Conservation (phyloP, 2,888 invertebrate species). For the Cyaniris semiargus region DNA sequence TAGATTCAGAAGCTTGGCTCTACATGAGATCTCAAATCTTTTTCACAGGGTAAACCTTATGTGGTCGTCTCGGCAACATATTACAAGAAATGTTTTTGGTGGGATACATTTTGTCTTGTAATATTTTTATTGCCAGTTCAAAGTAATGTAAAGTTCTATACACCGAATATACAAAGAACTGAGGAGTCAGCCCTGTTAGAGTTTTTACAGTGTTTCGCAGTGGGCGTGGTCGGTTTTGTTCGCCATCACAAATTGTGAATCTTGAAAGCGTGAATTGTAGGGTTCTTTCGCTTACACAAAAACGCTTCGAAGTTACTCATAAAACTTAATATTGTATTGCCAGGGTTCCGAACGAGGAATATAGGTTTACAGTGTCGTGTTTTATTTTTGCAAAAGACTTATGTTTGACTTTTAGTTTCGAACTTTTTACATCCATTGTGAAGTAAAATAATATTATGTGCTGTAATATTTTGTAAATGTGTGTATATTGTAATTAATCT, state of each 20-base stretch:
- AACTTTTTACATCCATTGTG: not conserved
- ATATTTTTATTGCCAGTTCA: not conserved
- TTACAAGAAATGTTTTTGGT: no score
- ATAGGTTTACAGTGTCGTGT: not conserved
- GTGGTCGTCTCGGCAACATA: no score
- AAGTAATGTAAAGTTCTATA: not conserved
- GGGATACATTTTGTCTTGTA: no score
- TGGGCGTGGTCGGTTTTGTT: constrained; percentile 45
- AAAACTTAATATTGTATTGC: not conserved
- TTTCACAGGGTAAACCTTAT: no score
- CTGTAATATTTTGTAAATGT: no score
- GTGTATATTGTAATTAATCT: no score
- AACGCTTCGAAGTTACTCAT: not conserved
- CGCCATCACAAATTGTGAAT: constrained; percentile 48
- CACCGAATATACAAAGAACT: not conserved
- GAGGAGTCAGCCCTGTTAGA: constrained; percentile 30
- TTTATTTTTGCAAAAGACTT: not conserved
- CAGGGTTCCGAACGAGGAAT: not conserved
- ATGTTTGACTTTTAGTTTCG: not conserved
- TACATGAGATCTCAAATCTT: no score
- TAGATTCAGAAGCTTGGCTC: no score
- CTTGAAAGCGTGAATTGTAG: constrained; percentile 45
- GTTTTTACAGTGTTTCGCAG: constrained; percentile 35
- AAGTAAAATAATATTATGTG: no score
- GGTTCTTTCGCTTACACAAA: constrained; percentile 29